phyloP scores from a whole-genome alignment of 2,113 vertebrate genomes.

The Paramormyrops kingsleyae region DNA sequence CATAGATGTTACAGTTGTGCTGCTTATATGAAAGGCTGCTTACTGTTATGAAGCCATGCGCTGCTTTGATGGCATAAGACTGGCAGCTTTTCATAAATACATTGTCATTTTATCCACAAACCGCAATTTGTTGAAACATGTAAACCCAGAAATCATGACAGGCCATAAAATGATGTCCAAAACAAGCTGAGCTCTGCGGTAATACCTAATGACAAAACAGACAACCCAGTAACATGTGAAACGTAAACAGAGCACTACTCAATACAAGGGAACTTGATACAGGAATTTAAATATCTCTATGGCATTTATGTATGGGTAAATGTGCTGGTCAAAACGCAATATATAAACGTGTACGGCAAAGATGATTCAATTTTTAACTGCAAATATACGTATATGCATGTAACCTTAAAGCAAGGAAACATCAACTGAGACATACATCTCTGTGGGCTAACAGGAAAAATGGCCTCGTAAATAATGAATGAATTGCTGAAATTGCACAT shows the following conservation, averaged over 20 bases:
- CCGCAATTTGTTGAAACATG: not conserved
- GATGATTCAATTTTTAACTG: not conserved
- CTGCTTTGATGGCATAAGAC: not conserved
- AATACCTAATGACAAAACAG: not conserved
- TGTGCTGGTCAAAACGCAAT: not conserved
- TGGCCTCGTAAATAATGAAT: not conserved
- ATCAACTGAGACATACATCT: not conserved
- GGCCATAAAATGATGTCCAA: not conserved
- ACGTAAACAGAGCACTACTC: not conserved
- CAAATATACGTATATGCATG: not conserved
- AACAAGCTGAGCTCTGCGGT: not conserved
- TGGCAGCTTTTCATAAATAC: not conserved
- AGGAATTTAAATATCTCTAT: not conserved
- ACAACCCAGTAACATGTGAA: not conserved
- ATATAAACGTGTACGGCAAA: not conserved
- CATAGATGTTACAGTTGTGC: not conserved
- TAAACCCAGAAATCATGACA: not conserved
- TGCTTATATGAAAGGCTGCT: not conserved
- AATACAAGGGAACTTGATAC: not conserved
- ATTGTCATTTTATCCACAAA: not conserved
- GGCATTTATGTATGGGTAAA: not conserved
- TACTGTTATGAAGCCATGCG: not conserved
- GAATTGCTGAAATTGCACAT: not conserved
- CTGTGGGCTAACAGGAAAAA: not conserved
- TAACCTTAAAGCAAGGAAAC: not conserved